Conservation (phyloP, 2,113 vertebrate species). For the Cygnus atratus region DNA sequence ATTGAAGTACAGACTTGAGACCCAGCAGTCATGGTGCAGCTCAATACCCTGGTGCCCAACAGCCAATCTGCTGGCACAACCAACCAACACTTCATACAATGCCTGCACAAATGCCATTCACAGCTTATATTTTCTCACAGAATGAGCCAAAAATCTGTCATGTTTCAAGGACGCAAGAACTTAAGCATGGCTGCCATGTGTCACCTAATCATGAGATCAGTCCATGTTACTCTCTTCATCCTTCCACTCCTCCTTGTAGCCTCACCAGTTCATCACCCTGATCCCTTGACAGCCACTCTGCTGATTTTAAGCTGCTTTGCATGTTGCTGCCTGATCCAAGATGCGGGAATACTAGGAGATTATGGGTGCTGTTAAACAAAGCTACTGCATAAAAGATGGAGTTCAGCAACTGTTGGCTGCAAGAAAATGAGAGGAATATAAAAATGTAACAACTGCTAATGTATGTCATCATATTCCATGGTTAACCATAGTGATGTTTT, state of each 20-base stretch:
- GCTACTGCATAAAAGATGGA: not conserved
- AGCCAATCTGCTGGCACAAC: not conserved
- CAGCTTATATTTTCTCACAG: not conserved
- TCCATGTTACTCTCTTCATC: not conserved
- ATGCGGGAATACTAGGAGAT: not conserved
- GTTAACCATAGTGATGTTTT: not conserved
- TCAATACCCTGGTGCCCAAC: not conserved
- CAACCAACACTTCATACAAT: not conserved
- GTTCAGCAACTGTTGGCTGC: not conserved
- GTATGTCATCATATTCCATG: not conserved
- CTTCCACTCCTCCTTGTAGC: not conserved
- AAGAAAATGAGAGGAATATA: not conserved
- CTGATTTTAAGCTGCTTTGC: not conserved
- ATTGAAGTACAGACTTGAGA: not conserved
- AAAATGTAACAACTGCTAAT: not conserved
- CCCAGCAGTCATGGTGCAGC: not conserved
- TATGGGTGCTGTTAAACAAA: not conserved
- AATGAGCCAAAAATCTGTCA: slow-evolving; percentile 1
- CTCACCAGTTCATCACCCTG: not conserved
- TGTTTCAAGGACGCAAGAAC: not conserved
- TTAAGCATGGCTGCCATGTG: not conserved
- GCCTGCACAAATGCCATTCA: not conserved
- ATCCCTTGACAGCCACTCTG: not conserved
- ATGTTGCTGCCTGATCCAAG: not conserved
- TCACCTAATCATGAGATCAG: not conserved